Percentiles rank a stretch among this genome's conserved stretches.
These are phyloP conservation scores for Mus caroli DNA, from an alignment of 2,797 vertebrate species.

Conservation along the genomic window DNA sequence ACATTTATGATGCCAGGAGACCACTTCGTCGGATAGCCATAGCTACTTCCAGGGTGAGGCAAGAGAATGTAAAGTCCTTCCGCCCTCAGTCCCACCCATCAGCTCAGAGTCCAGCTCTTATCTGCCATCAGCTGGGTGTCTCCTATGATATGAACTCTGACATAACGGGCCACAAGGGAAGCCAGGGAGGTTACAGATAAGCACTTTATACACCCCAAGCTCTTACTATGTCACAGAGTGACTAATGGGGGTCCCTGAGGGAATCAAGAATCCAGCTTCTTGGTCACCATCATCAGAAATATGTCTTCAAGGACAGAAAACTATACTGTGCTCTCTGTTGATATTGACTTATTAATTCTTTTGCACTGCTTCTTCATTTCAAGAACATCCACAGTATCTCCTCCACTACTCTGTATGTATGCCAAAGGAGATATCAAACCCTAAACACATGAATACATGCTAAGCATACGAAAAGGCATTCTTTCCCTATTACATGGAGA, in stretches of 20 bases:
- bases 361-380: background rate
- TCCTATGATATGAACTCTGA: background rate
- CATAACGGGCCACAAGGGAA: background rate
- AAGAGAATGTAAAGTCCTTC: background rate
- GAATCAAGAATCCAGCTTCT: background rate
- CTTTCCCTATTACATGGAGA: background rate
- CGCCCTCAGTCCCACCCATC: background rate
- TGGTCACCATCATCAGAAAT: constrained; percentile 35
- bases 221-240: background rate
- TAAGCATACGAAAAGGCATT: background rate
- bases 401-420: background rate
- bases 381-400: background rate
- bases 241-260: background rate
- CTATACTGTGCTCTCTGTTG: background rate
- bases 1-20: background rate
- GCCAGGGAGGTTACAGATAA: background rate
- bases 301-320: background rate
- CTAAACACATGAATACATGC: background rate
- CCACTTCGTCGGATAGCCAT: background rate
- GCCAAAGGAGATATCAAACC: background rate
- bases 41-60: background rate
- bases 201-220: background rate
- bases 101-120: background rate
- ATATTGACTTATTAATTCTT: background rate
- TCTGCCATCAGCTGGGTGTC: background rate